phyloP scores from a whole-genome alignment of 2,888 invertebrate genomes.

The Chloromyia formosa region DNA sequence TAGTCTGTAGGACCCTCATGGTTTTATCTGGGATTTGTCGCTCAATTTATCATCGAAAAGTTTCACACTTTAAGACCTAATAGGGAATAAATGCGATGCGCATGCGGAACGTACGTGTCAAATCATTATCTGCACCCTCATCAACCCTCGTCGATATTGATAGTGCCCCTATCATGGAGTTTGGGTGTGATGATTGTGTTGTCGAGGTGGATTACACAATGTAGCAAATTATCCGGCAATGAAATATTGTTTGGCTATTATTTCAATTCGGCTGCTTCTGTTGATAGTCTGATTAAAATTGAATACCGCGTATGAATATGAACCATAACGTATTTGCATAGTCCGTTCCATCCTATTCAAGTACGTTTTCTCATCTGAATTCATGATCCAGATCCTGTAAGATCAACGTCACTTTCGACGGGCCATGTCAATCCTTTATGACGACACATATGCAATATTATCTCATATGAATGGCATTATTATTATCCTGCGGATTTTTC shows the following conservation, averaged over 20 bases:
- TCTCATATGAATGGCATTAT: background rate
- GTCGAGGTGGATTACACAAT: slow-evolving; percentile 47
- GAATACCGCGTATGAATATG: too few species aligned
- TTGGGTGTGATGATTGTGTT: slow-evolving; percentile 36
- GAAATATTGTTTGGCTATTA: slow-evolving; percentile 23
- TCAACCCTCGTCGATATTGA: slow-evolving; percentile 37
- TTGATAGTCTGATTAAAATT: too few species aligned
- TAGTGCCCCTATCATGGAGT: slow-evolving; percentile 24
- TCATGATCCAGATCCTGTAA: slow-evolving; percentile 8
- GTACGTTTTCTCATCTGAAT: too few species aligned
- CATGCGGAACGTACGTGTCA: slow-evolving; percentile 42
- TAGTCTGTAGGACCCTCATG: slow-evolving; percentile 43
- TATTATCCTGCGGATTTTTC: slow-evolving; percentile 27
- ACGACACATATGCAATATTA: slow-evolving; percentile 11
- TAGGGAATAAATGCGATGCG: slow-evolving; percentile 40
- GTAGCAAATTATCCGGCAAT: slow-evolving; percentile 46
- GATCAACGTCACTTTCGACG: slow-evolving; percentile 25
- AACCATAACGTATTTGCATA: too few species aligned
- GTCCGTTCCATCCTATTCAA: background rate
- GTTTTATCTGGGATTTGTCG: slow-evolving; percentile 32
- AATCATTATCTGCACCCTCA: slow-evolving; percentile 37
- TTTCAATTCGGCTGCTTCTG: too few species aligned
- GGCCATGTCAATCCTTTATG: slow-evolving; percentile 38
- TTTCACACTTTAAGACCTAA: slow-evolving; percentile 45
- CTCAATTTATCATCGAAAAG: slow-evolving; percentile 46